Evolutionary conservation across 2,888 invertebrate species (phyloP).

Genomic region (Leptinotarsa rubiginosa): DNA sequence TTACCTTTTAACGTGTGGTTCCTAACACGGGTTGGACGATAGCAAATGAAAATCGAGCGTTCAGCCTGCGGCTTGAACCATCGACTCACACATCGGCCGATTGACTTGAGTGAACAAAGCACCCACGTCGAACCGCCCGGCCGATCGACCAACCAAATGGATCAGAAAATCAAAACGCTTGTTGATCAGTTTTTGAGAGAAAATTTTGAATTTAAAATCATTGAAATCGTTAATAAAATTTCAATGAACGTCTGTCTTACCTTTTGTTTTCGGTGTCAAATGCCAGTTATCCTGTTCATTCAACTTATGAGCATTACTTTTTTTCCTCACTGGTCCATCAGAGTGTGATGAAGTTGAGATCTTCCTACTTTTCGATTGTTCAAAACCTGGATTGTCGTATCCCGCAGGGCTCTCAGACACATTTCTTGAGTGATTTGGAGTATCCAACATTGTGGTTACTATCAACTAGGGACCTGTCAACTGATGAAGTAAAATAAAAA

Average conservation of each 20-base stretch:
- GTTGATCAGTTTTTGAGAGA: too few relatives aligned
- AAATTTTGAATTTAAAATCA: too few relatives aligned
- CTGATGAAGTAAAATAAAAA: background rate
- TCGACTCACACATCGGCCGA: too few relatives aligned
- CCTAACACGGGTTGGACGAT: too few relatives aligned
- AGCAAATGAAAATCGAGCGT: too few relatives aligned
- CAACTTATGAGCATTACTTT: constrained; percentile 76
- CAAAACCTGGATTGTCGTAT: constrained; percentile 75
- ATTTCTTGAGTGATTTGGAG: background rate
- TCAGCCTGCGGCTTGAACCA: too few relatives aligned
- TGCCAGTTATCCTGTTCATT: constrained; percentile 40
- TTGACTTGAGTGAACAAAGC: too few relatives aligned
- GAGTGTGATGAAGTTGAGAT: constrained; percentile 65
- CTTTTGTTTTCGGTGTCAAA: background rate
- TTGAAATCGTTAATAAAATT: too few relatives aligned
- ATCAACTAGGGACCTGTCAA: background rate
- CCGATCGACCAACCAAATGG: too few relatives aligned
- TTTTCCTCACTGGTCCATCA: constrained; percentile 77
- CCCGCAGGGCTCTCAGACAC: constrained; percentile 56
- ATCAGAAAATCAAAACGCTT: too few relatives aligned
- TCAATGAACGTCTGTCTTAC: background rate
- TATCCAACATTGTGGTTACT: background rate
- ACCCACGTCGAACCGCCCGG: too few relatives aligned
- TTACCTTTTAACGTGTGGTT: too few relatives aligned
- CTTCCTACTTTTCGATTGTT: constrained; percentile 66